A percentile compares a stretch with the other conserved stretches of the same genome.
These are phyloP conservation scores for Drosophila sp. DNA, from an alignment of 1,140 invertebrate genomes.

Conservation along the genomic window DNA sequence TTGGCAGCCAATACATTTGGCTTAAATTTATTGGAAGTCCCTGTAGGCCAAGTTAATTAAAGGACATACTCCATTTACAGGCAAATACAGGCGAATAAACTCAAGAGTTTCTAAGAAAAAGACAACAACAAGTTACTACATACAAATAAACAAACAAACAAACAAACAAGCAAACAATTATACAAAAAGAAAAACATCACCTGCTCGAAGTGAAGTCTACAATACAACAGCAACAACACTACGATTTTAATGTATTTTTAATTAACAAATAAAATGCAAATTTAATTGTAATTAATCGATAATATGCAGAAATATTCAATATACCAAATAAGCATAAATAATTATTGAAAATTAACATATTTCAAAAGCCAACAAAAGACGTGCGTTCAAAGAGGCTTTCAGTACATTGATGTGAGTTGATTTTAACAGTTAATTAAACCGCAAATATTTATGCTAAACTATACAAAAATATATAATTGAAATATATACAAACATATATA, in stretches of 20 bases:
- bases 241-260: slow-evolving; percentile 49
- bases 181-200: slow-evolving; percentile 31
- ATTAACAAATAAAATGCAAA: slow-evolving; percentile 12
- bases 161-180: slow-evolving; percentile 3
- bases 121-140: slow-evolving; percentile 40
- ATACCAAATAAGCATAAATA: slow-evolving; percentile 21
- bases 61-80: slow-evolving; percentile 36
- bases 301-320: slow-evolving; percentile 26
- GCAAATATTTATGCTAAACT: slow-evolving; percentile 51
- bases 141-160: slow-evolving; percentile 4
- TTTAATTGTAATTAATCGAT: slow-evolving; percentile 25
- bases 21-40: slow-evolving; percentile 23
- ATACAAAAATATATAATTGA: slow-evolving; percentile 18
- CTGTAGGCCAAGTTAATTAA: slow-evolving; percentile 32
- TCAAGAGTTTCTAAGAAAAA: slow-evolving; percentile 37
- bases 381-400: slow-evolving; percentile 46
- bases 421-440: slow-evolving; percentile 37
- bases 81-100: slow-evolving; percentile 7
- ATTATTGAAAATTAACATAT: slow-evolving; percentile 18
- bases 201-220: slow-evolving; percentile 44
- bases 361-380: slow-evolving; percentile 31
- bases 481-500: slow-evolving; percentile 27
- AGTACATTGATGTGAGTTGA: slow-evolving; percentile 50
- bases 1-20: slow-evolving; percentile 19
- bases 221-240: slow-evolving; percentile 36